These are phyloP conservation scores for Pogonomyrmex barbatus DNA, from an alignment of 1,140 invertebrate genomes.

Conservation along the genomic window DNA sequence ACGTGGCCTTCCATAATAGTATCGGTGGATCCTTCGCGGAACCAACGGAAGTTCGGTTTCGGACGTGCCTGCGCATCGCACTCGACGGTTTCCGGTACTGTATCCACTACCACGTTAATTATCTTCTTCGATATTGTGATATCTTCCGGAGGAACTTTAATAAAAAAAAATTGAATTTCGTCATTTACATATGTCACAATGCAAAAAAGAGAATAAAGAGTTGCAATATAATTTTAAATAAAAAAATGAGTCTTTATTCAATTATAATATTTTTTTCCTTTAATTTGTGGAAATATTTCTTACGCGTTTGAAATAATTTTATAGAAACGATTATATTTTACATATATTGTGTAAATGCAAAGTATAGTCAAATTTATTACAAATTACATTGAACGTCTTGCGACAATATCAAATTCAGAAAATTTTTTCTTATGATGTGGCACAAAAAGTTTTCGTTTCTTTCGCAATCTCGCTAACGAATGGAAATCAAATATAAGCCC, in stretches of 20 bases:
- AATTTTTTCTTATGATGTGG: not conserved
- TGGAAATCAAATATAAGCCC: constrained; percentile 11
- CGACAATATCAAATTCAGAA: not conserved
- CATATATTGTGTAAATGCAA: not conserved
- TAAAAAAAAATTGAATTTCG: constrained; percentile 52
- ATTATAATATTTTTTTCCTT: not conserved
- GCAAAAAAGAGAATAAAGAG: not conserved
- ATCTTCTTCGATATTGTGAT: constrained; percentile 90
- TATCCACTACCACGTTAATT: constrained; percentile 92
- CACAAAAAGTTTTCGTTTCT: not conserved
- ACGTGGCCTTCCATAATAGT: constrained; percentile 86
- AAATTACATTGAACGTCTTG: not conserved
- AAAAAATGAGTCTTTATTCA: not conserved
- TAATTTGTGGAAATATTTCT: not conserved
- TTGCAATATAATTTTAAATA: not conserved
- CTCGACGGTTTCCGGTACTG: constrained; percentile 90
- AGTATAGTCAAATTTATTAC: too few species aligned
- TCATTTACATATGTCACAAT: not conserved
- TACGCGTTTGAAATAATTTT: not conserved
- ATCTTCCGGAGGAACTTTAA: constrained; percentile 94
- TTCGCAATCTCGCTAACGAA: not conserved
- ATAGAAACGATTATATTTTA: not conserved
- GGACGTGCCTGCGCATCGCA: constrained; percentile 92
- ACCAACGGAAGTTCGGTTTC: constrained; percentile 90
- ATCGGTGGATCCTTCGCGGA: constrained; percentile 86